A percentile compares a stretch with the other conserved stretches of the same genome.
Conservation (phyloP, 1,140 invertebrate genomes). For the Augochlora pura region DNA sequence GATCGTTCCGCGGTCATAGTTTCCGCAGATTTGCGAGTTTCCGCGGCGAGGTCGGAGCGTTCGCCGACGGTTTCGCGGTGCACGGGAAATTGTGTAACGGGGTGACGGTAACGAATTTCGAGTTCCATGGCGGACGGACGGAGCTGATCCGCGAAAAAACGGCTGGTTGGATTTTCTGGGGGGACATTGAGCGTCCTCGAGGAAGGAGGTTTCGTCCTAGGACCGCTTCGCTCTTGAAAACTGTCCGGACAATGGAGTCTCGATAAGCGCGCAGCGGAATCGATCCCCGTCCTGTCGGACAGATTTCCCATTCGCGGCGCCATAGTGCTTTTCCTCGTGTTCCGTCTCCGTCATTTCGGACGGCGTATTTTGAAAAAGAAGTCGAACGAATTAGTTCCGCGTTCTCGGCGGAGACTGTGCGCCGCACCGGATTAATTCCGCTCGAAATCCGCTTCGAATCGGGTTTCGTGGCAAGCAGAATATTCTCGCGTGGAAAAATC, state of each 20-base stretch:
- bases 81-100: no score
- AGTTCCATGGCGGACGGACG: no score
- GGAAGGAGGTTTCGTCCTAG: neutral
- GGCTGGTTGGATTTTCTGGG: neutral
- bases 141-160: no score
- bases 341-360: neutral
- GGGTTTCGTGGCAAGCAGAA: neutral
- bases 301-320: neutral
- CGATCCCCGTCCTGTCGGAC: slow-evolving; percentile 4
- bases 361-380: neutral
- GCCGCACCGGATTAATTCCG: neutral
- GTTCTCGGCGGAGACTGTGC: neutral
- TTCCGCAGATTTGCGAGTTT: no score
- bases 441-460: neutral
- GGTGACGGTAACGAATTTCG: neutral
- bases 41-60: no score
- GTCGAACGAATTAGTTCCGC: neutral
- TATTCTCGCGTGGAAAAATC: neutral
- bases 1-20: no score
- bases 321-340: neutral
- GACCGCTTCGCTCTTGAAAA: slow-evolving; percentile 1
- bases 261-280: slow-evolving; percentile 13
- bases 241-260: slow-evolving; percentile 1
- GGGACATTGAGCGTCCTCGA: neutral
- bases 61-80: no score